Conservation (phyloP, 2,797 vertebrate species). For the Pseudochirops corinnae region DNA sequence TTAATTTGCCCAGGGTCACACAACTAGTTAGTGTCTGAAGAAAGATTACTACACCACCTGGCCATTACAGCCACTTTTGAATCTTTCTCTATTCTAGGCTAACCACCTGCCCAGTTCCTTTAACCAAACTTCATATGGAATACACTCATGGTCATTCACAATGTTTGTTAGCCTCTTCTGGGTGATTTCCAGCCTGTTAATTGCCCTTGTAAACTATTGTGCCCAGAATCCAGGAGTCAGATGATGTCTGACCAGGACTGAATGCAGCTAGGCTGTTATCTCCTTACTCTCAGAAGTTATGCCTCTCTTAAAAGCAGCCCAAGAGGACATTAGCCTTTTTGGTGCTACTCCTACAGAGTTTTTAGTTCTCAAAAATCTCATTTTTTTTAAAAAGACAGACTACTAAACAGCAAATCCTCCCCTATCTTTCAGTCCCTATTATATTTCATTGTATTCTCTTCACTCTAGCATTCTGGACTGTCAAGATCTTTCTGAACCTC, state of each 20-base stretch:
- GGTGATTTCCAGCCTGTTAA: neutral
- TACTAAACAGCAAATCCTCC: neutral
- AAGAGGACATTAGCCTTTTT: neutral
- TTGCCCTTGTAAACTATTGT: neutral
- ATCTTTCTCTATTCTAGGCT: neutral
- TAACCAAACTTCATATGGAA: neutral
- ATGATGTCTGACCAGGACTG: neutral
- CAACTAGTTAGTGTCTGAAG: neutral
- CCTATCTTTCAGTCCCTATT: neutral
- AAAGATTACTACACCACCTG: neutral
- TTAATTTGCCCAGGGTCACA: neutral
- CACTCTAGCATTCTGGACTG: neutral
- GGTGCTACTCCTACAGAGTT: neutral
- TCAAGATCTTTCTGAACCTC: neutral
- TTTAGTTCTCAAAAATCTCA: neutral
- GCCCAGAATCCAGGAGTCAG: neutral
- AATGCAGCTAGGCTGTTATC: neutral
- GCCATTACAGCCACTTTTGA: neutral
- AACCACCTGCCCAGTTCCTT: neutral
- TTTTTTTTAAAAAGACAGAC: neutral
- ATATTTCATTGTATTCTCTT: neutral
- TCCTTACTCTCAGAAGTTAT: neutral
- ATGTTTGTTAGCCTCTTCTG: neutral
- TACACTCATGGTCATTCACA: neutral
- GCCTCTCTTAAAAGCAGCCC: neutral